Percentiles rank a stretch among this genome's conserved stretches.
Evolutionary conservation across 2,113 vertebrate species (phyloP).

Genomic region (Agelaius phoeniceus): DNA sequence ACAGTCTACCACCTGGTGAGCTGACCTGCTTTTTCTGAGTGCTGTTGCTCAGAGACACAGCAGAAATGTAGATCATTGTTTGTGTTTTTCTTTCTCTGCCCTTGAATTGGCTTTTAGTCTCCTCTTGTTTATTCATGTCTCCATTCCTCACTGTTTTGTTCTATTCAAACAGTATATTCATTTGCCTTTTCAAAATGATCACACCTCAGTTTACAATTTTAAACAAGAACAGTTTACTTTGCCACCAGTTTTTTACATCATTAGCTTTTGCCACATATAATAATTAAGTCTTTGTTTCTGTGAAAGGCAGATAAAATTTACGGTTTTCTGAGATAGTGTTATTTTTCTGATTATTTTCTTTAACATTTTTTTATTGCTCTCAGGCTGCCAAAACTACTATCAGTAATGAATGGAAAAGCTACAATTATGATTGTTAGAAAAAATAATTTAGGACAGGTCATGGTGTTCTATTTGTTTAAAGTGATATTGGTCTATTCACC

Average conservation of each 20-base stretch:
- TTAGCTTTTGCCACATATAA: neutral
- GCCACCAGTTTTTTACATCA: neutral
- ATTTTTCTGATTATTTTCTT: neutral
- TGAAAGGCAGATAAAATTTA: neutral
- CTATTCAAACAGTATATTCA: neutral
- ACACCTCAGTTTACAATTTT: neutral
- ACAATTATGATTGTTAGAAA: neutral
- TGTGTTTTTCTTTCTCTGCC: neutral
- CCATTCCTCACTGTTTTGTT: neutral
- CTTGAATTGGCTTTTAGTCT: neutral
- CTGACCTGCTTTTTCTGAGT: slow-evolving; percentile 39
- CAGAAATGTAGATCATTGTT: neutral
- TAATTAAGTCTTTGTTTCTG: neutral
- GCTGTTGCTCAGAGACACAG: neutral
- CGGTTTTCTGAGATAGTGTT: neutral
- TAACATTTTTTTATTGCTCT: neutral
- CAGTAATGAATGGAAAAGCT: neutral
- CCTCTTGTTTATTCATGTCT: neutral
- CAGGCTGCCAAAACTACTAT: neutral
- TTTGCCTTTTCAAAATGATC: neutral
- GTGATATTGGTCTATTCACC: neutral
- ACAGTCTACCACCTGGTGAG: slow-evolving; percentile 1
- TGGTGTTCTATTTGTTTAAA: neutral
- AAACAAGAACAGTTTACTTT: neutral
- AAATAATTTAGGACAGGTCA: neutral